Evolutionary conservation across 2,797 vertebrate genomes (phyloP).

Genomic region (Darevskia mixta): DNA sequence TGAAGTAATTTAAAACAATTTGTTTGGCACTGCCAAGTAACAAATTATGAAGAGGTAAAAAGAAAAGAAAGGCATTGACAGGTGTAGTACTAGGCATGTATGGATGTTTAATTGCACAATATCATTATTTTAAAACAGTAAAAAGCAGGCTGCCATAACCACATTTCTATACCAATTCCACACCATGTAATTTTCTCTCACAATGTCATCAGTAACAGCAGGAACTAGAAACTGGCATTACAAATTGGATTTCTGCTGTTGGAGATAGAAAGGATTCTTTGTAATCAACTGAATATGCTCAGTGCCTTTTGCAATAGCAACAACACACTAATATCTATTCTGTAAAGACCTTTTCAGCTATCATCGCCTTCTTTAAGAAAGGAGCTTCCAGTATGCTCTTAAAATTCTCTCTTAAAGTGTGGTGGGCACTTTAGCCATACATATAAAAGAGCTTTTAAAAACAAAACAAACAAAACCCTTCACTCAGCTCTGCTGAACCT

Average conservation of each 20-base stretch:
- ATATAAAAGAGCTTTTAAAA: neutral
- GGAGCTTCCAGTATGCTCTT: conserved; percentile 36
- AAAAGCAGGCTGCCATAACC: conserved; percentile 53
- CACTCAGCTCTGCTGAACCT: neutral
- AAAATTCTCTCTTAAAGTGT: conserved; percentile 24
- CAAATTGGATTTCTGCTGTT: conserved; percentile 49
- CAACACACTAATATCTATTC: neutral
- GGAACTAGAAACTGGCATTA: conserved; percentile 55
- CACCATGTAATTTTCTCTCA: conserved; percentile 55
- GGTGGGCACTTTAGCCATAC: rapidly evolving
- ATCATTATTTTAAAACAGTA: conserved; percentile 52
- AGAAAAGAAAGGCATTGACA: neutral
- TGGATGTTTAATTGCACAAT: conserved; percentile 54
- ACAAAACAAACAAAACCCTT: too few species aligned
- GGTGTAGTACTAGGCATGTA: conserved; percentile 15
- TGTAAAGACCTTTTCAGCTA: conserved; percentile 19
- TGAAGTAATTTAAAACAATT: conserved; percentile 21
- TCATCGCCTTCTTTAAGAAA: conserved; percentile 34
- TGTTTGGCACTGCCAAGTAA: conserved; percentile 27
- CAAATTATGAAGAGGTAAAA: neutral
- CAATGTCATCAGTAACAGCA: conserved; percentile 48
- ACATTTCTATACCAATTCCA: conserved; percentile 57
- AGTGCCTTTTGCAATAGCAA: conserved; percentile 3
- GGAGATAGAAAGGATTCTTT: conserved; percentile 45
- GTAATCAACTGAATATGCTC: conserved; percentile 43